A percentile compares a stretch with the other conserved stretches of the same genome.
phyloP scores from a whole-genome alignment of 2,797 vertebrate genomes.

The Sphenodon punctatus region DNA sequence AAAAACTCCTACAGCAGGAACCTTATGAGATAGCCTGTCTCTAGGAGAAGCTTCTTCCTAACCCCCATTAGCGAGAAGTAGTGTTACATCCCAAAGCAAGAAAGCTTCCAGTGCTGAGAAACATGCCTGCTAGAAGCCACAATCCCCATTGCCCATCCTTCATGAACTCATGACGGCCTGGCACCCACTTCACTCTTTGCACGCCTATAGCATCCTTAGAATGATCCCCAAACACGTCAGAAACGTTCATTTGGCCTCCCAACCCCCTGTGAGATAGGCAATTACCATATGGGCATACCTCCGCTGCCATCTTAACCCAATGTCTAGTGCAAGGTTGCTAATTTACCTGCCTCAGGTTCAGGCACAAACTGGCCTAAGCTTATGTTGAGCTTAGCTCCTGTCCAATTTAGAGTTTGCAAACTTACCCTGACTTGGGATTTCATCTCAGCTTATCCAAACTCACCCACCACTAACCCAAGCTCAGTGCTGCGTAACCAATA shows the following conservation, averaged over 20 bases:
- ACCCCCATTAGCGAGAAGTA: neutral
- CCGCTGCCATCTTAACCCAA: too few species aligned
- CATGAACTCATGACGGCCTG: neutral
- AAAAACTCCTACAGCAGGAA: constrained; percentile 18
- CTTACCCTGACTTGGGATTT: too few species aligned
- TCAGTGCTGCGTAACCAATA: too few species aligned
- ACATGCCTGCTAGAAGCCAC: neutral
- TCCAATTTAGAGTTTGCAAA: too few species aligned
- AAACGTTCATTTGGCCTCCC: neutral
- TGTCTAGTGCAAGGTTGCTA: too few species aligned
- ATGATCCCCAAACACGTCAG: neutral
- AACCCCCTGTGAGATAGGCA: neutral
- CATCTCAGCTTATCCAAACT: too few species aligned
- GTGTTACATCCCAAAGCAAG: neutral
- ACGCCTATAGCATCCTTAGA: neutral
- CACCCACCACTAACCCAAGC: too few species aligned
- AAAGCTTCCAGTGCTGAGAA: fast-evolving
- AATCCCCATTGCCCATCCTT: neutral
- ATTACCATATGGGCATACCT: neutral
- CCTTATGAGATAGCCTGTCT: neutral
- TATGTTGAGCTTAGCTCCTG: too few species aligned
- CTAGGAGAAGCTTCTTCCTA: neutral
- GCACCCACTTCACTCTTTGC: neutral
- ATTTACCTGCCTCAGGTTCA: too few species aligned
- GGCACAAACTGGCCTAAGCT: too few species aligned